Conservation (phyloP, 2,888 invertebrate genomes). For the Aspidiotus rigidus region DNA sequence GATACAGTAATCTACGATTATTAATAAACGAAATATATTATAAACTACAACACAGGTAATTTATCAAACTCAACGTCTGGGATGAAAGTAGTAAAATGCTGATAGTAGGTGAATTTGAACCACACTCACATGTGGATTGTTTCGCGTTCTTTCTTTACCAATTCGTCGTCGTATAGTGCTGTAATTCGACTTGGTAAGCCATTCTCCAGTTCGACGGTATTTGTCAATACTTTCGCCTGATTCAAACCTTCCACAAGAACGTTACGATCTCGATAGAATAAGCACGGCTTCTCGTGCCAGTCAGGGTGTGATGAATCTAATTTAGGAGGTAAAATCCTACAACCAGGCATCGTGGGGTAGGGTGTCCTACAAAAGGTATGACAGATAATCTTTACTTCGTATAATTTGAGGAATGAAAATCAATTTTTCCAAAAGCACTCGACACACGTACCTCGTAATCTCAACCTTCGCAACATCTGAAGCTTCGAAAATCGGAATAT, state of each 20-base stretch:
- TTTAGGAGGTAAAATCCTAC: background rate
- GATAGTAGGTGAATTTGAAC: background rate
- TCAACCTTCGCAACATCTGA: background rate
- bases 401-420: background rate
- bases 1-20: background rate
- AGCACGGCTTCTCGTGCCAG: slow-evolving; percentile 45
- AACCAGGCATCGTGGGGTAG: slow-evolving; percentile 18
- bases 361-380: background rate
- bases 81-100: too few species aligned
- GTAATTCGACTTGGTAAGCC: slow-evolving; percentile 54
- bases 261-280: slow-evolving; percentile 52
- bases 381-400: background rate
- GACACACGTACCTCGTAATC: background rate
- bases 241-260: slow-evolving; percentile 61
- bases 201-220: slow-evolving; percentile 57
- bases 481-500: background rate
- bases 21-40: background rate
- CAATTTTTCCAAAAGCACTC: background rate
- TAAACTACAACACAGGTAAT: too few species aligned
- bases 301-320: slow-evolving; percentile 29
- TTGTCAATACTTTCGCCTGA: slow-evolving; percentile 75
- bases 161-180: slow-evolving; percentile 39
- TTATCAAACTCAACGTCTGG: too few species aligned
- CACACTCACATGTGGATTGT: slow-evolving; percentile 49
- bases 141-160: slow-evolving; percentile 42